Percentiles rank a stretch among this genome's conserved stretches.
Evolutionary conservation across 2,888 invertebrate genomes (phyloP).

Genomic region (Ethmia dodecea): DNA sequence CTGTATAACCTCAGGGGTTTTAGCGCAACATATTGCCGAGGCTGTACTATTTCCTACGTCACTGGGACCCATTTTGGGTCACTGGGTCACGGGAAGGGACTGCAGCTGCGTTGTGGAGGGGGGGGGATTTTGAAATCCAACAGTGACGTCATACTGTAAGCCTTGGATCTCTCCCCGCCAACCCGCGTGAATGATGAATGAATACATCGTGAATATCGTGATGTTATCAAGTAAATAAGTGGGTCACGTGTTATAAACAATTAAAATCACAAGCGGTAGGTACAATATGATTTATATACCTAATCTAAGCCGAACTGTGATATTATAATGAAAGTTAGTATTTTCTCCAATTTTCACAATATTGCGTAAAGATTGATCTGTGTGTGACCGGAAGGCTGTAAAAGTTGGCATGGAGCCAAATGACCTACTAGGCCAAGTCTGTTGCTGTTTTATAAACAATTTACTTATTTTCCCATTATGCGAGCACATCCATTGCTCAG

Average conservation of each 20-base stretch:
- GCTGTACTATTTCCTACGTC: conserved; percentile 64
- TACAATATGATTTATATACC: no score
- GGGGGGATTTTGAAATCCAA: conserved; percentile 55
- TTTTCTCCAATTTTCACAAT: no score
- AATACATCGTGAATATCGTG: conserved; percentile 57
- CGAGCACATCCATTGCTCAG: no score
- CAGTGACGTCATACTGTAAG: conserved; percentile 58
- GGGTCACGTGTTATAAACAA: no score
- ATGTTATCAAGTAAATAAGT: no score
- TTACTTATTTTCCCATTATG: no score
- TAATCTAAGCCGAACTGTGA: not conserved
- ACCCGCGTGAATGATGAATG: conserved; percentile 65
- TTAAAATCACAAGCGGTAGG: no score
- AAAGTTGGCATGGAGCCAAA: no score
- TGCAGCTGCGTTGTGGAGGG: conserved; percentile 49
- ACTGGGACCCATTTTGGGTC: conserved; percentile 38
- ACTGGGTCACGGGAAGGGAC: conserved; percentile 71
- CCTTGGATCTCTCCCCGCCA: conserved; percentile 42
- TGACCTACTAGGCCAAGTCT: no score
- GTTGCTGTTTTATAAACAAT: no score
- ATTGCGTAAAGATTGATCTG: no score
- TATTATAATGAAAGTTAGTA: not conserved
- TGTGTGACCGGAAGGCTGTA: no score
- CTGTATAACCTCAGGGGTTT: conserved; percentile 6
- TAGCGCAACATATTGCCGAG: conserved; percentile 31